A percentile compares a stretch with the other conserved stretches of the same genome.
Evolutionary conservation across 2,113 vertebrate genomes (phyloP).

Genomic region (Coptodon bakossiorum): DNA sequence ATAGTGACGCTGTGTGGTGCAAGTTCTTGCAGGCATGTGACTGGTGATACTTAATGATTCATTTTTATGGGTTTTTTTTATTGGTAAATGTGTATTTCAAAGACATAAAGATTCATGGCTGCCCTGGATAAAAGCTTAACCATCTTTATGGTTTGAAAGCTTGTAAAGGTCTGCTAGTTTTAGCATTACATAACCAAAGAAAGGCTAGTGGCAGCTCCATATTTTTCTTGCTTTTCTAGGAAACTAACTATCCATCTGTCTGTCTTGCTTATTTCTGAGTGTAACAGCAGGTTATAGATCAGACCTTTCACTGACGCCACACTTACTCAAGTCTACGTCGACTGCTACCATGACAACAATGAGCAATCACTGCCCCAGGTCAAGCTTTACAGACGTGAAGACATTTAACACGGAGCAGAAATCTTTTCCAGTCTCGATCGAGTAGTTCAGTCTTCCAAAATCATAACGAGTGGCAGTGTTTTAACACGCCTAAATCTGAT

Average conservation of each 20-base stretch:
- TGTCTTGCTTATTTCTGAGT: not conserved
- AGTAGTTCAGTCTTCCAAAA: not conserved
- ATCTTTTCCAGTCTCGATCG: not conserved
- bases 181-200: not conserved
- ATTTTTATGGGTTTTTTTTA: not conserved
- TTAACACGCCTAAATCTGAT: not conserved
- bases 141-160: not conserved
- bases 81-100: not conserved
- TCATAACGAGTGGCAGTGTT: fast-evolving
- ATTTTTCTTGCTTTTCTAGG: not conserved
- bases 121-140: not conserved
- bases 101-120: not conserved
- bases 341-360: not conserved
- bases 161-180: not conserved
- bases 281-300: not conserved
- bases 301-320: not conserved
- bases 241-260: not conserved
- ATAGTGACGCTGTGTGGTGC: not conserved
- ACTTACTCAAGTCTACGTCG: not conserved
- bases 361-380: not conserved
- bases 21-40: not conserved
- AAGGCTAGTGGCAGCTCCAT: not conserved
- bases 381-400: not conserved
- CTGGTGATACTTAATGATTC: not conserved
- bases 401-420: not conserved